phyloP scores from a whole-genome alignment of 1,140 invertebrate genomes.

The Atta colombica region DNA sequence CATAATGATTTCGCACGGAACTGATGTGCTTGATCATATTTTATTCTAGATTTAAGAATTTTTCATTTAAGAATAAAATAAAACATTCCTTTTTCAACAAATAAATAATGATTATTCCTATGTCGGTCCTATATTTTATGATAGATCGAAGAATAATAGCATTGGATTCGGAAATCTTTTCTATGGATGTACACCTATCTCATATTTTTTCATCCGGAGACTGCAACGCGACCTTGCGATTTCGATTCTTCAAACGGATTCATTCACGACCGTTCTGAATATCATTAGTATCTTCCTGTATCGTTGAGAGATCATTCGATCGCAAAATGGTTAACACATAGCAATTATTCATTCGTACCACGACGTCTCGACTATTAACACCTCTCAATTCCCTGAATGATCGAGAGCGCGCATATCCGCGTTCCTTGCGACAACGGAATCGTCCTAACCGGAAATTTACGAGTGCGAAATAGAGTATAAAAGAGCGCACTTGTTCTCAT shows the following conservation, averaged over 20 bases:
- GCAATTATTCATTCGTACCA: slow-evolving; percentile 61
- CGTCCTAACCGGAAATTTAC: slow-evolving; percentile 25
- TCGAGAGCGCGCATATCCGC: slow-evolving; percentile 8
- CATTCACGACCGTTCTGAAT: slow-evolving; percentile 41
- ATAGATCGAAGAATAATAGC: no score
- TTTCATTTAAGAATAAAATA: no score
- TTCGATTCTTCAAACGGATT: slow-evolving; percentile 44
- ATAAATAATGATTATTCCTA: no score
- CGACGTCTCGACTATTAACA: slow-evolving; percentile 42
- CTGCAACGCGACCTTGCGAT: slow-evolving; percentile 21
- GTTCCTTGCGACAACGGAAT: slow-evolving; percentile 43
- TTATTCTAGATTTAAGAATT: no score
- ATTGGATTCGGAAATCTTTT: no score
- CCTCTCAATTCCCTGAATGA: slow-evolving; percentile 6
- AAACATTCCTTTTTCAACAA: no score
- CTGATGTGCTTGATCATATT: no score
- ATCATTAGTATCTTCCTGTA: slow-evolving; percentile 47
- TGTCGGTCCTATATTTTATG: no score
- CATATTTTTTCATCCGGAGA: neutral
- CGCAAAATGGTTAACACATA: slow-evolving; percentile 43
- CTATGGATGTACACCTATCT: neutral
- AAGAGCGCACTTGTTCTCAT: slow-evolving; percentile 35
- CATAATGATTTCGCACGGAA: no score
- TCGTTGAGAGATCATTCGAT: slow-evolving; percentile 33
- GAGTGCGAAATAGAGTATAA: slow-evolving; percentile 5